Base-by-base conservation (phyloP, 2,888 invertebrate genomes). In the Papilio gigon region DNA sequence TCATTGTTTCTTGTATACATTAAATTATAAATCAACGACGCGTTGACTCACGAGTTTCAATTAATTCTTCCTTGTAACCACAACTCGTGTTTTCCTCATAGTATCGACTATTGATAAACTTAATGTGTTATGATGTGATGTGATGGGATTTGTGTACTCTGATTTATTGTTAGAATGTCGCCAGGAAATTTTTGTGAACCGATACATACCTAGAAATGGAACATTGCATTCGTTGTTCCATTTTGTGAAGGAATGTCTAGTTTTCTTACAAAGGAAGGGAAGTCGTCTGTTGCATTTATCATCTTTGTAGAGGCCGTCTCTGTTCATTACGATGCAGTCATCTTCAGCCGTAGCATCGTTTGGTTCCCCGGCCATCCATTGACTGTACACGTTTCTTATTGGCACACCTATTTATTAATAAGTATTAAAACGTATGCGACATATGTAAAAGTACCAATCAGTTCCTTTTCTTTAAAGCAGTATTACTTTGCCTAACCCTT, bases 181-280 rank as follows among this genome's bases (percentile, higher is more conserved):
- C 14, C 37, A 14, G 11, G n/a, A 35, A 11, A 9, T 37, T 37
- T 37, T 37, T 37, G 37, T 4, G 14, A 37, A 37, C 37, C 14
- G 4, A 14, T 70, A 37, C 70, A 72, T 70, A 89, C 90, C 81
- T 64, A 65, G 67, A 76, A 86, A 77, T 0, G 88, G 85, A 62
- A 85, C 77, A 60, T 85, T 78, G 71, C 90, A 90, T 0, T 73
- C 58, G 0, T 70, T 58, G 53, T 89, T 88, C 90, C 89, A 90
- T 8, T 85, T 77, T 9, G 37, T 37, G 37, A 90, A 65, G 0
- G 78, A 72, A 1, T 69, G 68, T 0, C 84, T 75, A 0, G 77
- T 77, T 70, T 88, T 90, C 74, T 87, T 89, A 76, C 90, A 91
- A 5, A 89, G 80, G 67, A 85, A 91, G 0, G 86, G 83, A 58